Evolutionary conservation across 1,140 invertebrate genomes (phyloP), one percentile per base, ranked within the genome.

Genomic region (Bombus impatiens): DNA sequence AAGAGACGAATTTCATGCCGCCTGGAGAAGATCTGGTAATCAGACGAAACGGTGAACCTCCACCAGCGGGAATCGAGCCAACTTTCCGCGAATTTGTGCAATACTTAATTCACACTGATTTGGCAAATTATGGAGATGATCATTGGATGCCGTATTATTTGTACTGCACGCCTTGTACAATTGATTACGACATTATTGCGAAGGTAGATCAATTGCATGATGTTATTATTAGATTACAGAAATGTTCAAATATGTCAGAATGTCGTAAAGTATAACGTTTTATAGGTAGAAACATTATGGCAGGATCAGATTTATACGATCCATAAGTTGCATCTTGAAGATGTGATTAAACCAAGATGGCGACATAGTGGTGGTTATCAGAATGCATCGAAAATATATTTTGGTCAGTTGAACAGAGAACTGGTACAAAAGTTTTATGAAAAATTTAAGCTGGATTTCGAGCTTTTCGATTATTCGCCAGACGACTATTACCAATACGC

Each of bases 81-180:
- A 96, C 95, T 0, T 97, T 97, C 91, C 83, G 91, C 13, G 97
- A 97, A 91, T 97, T 97, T 92, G 95, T 97, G 6, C 88, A 92
- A 67, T 94, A 94, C 59, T 42, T 94, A 44, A 93, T 94, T 57
- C 47, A 94, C n/a, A 93, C 91, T 8, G 93, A 95, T 84, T 83
- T 95, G 18, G 90, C 89, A 0, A 93, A 71, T 71, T 94, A 95
- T 74, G 91, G 89, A 70, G 96, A 96, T 83, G 95, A 96, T 88
- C 95, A 96, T 84, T 96, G 95, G 95, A 93, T 93, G 86, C 95
- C 95, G 0, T 95, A 95, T 87, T 94, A 94, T 87, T 84, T 95
- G 9, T 94, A 94, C 82, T 95, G 95, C 82, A 92, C 94, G 0
- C 95, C 95, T 10, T 96, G 95, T 76, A 80, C 90, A 22, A 78